phyloP scores from a whole-genome alignment of 1,140 invertebrate genomes.

The Vanessa atalanta region DNA sequence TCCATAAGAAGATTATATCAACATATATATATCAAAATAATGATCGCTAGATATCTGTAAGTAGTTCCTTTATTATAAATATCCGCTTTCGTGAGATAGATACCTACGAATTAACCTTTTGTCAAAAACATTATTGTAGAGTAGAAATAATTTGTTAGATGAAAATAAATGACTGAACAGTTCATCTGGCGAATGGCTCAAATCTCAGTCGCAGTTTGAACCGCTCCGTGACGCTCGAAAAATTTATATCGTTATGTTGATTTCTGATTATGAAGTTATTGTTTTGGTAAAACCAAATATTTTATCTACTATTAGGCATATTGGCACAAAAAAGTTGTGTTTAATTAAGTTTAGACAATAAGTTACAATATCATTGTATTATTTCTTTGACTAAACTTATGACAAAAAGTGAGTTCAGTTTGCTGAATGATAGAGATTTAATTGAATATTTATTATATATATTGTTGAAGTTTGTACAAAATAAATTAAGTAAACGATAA shows the following conservation, averaged over 20 bases:
- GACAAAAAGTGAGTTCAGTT: constrained; percentile 81
- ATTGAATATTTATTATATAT: constrained; percentile 82
- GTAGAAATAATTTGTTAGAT: constrained; percentile 19
- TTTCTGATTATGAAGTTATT: constrained; percentile 48
- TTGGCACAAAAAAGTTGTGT: constrained; percentile 81
- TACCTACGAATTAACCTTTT: constrained; percentile 14
- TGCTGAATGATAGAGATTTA: constrained; percentile 82
- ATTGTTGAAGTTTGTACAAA: constrained; percentile 83
- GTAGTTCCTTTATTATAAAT: constrained; percentile 18
- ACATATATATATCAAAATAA: not conserved
- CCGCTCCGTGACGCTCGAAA: constrained; percentile 34
- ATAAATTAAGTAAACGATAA: constrained; percentile 83
- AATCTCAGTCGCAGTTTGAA: constrained; percentile 21
- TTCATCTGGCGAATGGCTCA: constrained; percentile 17
- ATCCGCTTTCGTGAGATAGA: constrained; percentile 20
- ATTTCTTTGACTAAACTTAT: constrained; percentile 77
- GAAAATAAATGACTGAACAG: constrained; percentile 29
- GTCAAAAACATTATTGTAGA: constrained; percentile 9
- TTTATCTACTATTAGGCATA: constrained; percentile 77
- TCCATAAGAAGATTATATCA: not conserved
- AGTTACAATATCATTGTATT: constrained; percentile 79
- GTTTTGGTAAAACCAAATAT: constrained; percentile 76
- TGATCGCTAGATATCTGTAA: constrained; percentile 5
- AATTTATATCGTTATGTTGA: constrained; percentile 37
- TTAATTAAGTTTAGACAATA: constrained; percentile 81